A percentile compares a stretch with the other conserved stretches of the same genome.
Evolutionary conservation across 2,113 vertebrate genomes (phyloP).

Genomic region (Sinocyclocheilus maitianheensis): DNA sequence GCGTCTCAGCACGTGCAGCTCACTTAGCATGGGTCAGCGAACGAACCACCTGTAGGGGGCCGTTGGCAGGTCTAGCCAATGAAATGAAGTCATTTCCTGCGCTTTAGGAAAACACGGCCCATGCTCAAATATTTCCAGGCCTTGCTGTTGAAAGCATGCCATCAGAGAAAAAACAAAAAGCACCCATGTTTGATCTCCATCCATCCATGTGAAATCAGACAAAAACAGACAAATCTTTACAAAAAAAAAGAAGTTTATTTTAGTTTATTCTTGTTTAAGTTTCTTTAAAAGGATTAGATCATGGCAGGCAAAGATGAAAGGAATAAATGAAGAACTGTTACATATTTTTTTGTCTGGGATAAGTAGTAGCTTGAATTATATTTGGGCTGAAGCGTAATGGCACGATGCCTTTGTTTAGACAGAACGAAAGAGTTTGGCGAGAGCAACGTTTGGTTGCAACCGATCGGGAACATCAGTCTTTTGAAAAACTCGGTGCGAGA

Average conservation of each 20-base stretch:
- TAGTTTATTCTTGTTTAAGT: not conserved
- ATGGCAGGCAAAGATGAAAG: slow-evolving; percentile 7
- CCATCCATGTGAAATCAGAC: slow-evolving; percentile 29
- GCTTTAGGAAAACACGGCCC: slow-evolving; percentile 32
- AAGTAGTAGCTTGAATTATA: slow-evolving; percentile 19
- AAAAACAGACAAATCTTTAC: not conserved
- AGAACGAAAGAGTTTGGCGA: slow-evolving; percentile 19
- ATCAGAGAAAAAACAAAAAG: slow-evolving; percentile 6
- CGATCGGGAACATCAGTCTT: not conserved
- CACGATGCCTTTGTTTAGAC: slow-evolving; percentile 26
- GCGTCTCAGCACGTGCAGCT: slow-evolving; percentile 57
- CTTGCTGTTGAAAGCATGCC: not conserved
- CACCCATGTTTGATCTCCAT: slow-evolving; percentile 22
- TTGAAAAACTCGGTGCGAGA: not conserved
- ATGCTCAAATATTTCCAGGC: slow-evolving; percentile 8
- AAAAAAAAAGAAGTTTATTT: not conserved
- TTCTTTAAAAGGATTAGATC: not conserved
- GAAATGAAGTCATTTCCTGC: slow-evolving; percentile 70
- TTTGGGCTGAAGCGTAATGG: slow-evolving; percentile 4
- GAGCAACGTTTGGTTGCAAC: not conserved
- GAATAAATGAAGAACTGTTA: not conserved
- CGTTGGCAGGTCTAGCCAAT: slow-evolving; percentile 56
- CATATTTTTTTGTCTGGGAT: not conserved
- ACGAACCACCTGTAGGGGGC: slow-evolving; percentile 54
- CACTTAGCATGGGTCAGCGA: slow-evolving; percentile 59